phyloP scores from a whole-genome alignment of 1,140 invertebrate species.

The Drosophila willistoni region DNA sequence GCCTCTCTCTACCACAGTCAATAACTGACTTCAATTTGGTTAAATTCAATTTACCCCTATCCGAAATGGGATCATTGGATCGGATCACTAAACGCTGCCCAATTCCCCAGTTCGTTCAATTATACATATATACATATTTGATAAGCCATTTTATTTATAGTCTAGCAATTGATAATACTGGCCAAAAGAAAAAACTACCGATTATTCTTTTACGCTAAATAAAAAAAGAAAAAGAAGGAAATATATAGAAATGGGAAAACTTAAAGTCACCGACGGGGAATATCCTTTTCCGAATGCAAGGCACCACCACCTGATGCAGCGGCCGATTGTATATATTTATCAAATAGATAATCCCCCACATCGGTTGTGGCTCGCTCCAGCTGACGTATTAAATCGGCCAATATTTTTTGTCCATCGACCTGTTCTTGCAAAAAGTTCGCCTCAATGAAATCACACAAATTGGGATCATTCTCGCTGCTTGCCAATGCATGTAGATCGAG shows the following conservation, averaged over 20 bases:
- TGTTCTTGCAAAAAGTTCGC: slow-evolving; percentile 89
- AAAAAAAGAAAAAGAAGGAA: too few species aligned
- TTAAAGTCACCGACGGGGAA: background rate
- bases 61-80: slow-evolving; percentile 5
- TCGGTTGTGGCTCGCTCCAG: slow-evolving; percentile 89
- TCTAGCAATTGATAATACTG: slow-evolving; percentile 3
- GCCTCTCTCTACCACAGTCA: slow-evolving; percentile 25
- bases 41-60: background rate
- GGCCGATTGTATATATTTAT: slow-evolving; percentile 84
- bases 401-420: slow-evolving; percentile 90
- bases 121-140: slow-evolving; percentile 12
- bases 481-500: slow-evolving; percentile 88
- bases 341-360: slow-evolving; percentile 89
- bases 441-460: slow-evolving; percentile 90
- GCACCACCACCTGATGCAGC: background rate
- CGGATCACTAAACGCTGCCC: background rate
- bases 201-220: slow-evolving; percentile 5
- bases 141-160: slow-evolving; percentile 68
- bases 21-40: background rate
- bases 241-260: background rate
- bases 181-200: background rate
- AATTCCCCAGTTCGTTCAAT: too few species aligned
- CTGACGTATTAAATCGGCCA: slow-evolving; percentile 89
- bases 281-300: slow-evolving; percentile 43
- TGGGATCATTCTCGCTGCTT: slow-evolving; percentile 87